Base-by-base conservation (phyloP, 2,797 vertebrate species). In the Crenuchus spilurus region DNA sequence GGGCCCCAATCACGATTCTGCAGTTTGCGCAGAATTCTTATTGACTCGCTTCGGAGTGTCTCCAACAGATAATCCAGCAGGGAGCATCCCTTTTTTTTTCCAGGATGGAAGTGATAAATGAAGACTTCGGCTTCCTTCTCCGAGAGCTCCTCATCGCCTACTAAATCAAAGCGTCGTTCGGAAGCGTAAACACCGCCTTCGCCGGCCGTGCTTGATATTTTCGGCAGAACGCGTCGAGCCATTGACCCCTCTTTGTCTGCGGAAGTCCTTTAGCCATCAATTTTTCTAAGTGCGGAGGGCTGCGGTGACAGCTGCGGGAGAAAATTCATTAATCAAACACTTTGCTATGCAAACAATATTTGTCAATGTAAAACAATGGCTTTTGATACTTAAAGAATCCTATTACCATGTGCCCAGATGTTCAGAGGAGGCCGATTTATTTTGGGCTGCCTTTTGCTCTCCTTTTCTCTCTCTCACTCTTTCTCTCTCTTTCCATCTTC, bases 281-380 rank as follows among this genome's bases (percentile, higher is more conserved):
- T 84, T 83, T 80, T 52, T 68, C 51, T 13, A 28, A 60, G 75
- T 49, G 71, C 73, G 57, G 33, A 31, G 74, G 75, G 70, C 37
- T 77, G 67, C 80, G 73, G 70, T 82, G 80, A 79, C 77, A 81
- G 79, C 70, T 60, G 72, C 69, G 60, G 48, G 78, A 75, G 74
- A 30, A 76, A 82, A 79, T 83, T 84, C 79, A 86, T 90, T 86
- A 87, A 89, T 89, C 87, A 88, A 82, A 80, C 73, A 73, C 74
- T 80, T 86, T 81, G 70, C 80, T 81, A 80, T 81, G 76, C 82
- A 78, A 87, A 85, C 80, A 80, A 66, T 72, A 22, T 84, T 84
- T 82, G 83, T 83, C 83, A 84, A 74, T 81, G 80, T 80, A 83
- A 87, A 86, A 86, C 82, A 85, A 84, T 76, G 66, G 66, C 71